Percentiles rank a stretch among this genome's conserved stretches.
These are phyloP conservation scores for Oryzias woworae DNA, from an alignment of 2,113 vertebrate genomes.

Conservation along the genomic window DNA sequence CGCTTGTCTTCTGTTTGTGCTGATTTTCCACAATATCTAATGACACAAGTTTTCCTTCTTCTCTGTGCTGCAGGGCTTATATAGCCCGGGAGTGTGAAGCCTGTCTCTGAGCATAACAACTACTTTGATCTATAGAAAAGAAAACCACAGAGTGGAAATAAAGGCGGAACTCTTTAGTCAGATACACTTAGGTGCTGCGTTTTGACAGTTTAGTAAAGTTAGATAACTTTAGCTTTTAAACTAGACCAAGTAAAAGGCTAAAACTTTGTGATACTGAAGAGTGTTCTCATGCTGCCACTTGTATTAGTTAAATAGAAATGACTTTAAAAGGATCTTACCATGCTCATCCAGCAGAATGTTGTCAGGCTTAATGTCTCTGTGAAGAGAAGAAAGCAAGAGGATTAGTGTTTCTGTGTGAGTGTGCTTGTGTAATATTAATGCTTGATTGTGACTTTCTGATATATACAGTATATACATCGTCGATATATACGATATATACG, in stretches of 20 bases:
- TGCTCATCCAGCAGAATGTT: conserved; percentile 97
- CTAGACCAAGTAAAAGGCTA: too few relatives aligned
- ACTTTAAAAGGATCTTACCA: conserved; percentile 77
- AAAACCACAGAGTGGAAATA: conserved; percentile 15
- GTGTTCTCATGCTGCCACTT: neutral
- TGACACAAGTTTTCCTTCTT: conserved; percentile 1
- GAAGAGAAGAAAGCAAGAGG: conserved; percentile 36
- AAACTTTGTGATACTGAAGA: neutral
- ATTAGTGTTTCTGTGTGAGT: conserved; percentile 10
- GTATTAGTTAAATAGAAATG: neutral
- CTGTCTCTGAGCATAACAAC: conserved; percentile 21
- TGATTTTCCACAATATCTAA: conserved; percentile 9
- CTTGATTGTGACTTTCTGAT: too few relatives aligned
- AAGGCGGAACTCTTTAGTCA: conserved; percentile 20
- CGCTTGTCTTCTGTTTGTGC: neutral
- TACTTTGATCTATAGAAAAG: conserved; percentile 30
- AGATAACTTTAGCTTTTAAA: neutral
- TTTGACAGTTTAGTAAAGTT: neutral
- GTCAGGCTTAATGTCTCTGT: conserved; percentile 97
- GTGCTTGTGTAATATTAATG: too few relatives aligned
- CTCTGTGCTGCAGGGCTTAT: conserved; percentile 18
- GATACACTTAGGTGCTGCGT: conserved; percentile 5
- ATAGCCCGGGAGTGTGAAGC: conserved; percentile 3
- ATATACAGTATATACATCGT: too few relatives aligned
- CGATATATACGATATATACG: too few relatives aligned